phyloP scores from a whole-genome alignment of 2,888 invertebrate genomes.

The Eupithecia subumbrata region DNA sequence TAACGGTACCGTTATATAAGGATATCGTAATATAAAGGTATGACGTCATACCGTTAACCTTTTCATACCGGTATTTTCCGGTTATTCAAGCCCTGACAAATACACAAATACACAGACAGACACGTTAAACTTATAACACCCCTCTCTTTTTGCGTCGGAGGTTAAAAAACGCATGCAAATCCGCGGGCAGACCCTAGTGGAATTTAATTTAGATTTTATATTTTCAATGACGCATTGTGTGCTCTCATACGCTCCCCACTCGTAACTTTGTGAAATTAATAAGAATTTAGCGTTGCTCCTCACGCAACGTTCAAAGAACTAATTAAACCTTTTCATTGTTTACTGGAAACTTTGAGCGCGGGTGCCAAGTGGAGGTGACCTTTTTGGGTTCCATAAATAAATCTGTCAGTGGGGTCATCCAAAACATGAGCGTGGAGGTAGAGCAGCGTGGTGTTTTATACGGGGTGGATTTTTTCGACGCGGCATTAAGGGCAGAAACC shows the following conservation, averaged over 20 bases:
- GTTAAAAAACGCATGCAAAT: not conserved
- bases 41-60: too few relatives aligned
- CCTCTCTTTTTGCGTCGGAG: too few relatives aligned
- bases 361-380: slow-evolving; percentile 22
- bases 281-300: slow-evolving; percentile 24
- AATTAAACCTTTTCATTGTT: slow-evolving; percentile 44
- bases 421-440: not conserved
- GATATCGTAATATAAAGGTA: too few relatives aligned
- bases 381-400: slow-evolving; percentile 24
- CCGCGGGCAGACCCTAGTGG: not conserved
- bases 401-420: not conserved
- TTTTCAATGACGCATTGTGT: not conserved
- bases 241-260: slow-evolving; percentile 2
- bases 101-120: too few relatives aligned
- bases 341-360: slow-evolving; percentile 36
- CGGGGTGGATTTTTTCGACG: too few relatives aligned
- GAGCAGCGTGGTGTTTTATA: too few relatives aligned
- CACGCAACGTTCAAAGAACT: slow-evolving; percentile 36
- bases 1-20: too few relatives aligned
- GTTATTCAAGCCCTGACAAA: too few relatives aligned
- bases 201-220: not conserved
- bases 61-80: too few relatives aligned
- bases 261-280: slow-evolving; percentile 31
- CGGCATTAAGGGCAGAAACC: too few relatives aligned
- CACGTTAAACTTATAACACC: too few relatives aligned